Conservation (phyloP, 2,888 invertebrate species). For the Pristionchus entomophagus region DNA sequence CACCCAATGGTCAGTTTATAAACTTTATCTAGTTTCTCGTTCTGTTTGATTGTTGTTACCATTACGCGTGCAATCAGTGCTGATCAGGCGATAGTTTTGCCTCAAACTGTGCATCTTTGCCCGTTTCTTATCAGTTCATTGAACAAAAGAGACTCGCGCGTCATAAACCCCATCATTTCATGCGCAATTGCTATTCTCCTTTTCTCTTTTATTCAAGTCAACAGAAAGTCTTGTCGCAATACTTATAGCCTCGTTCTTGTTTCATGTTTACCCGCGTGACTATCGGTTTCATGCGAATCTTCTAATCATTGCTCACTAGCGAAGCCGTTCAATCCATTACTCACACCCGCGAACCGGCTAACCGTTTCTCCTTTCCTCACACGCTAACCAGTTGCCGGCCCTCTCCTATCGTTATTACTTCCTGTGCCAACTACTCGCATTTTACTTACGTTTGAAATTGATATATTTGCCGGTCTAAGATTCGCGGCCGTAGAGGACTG, state of each 20-base stretch:
- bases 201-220: neutral
- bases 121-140: constrained; percentile 10
- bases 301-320: neutral
- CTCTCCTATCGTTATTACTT: neutral
- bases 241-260: too few relatives aligned
- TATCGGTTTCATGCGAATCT: neutral
- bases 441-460: constrained; percentile 2
- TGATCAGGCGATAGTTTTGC: too few relatives aligned
- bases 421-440: neutral
- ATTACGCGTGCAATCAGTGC: too few relatives aligned
- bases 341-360: constrained; percentile 27
- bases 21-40: neutral
- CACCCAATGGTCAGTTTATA: constrained; percentile 33
- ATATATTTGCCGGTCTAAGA: neutral
- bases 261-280: neutral
- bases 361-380: neutral
- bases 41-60: neutral
- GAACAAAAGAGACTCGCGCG: neutral
- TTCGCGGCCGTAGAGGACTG: neutral
- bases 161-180: neutral
- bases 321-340: constrained; percentile 1
- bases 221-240: too few relatives aligned
- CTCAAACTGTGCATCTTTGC: neutral
- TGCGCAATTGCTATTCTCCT: neutral
- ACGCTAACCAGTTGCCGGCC: neutral